Percentiles rank a stretch among this genome's conserved stretches.
phyloP scores from a whole-genome alignment of 1,140 invertebrate genomes.

The Drosophila chauvacae region DNA sequence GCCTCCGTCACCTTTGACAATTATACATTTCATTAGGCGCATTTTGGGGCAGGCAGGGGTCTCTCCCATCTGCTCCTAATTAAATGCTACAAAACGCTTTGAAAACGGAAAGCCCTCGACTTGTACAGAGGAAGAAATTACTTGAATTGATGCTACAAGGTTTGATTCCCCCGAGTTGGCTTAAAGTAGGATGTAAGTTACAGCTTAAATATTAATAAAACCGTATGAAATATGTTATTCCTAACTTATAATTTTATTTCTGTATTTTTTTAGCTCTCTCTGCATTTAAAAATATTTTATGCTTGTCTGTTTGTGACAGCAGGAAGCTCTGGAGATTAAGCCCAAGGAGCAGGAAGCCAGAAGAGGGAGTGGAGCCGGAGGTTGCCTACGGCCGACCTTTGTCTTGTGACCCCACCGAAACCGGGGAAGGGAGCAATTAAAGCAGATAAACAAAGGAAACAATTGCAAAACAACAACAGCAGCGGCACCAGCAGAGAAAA shows the following conservation, averaged over 20 bases:
- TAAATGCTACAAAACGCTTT: conserved; percentile 53
- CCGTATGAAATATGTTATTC: not conserved
- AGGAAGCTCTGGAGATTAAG: conserved; percentile 28
- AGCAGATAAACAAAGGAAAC: conserved; percentile 79
- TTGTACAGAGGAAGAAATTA: conserved; percentile 31
- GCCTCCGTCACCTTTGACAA: conserved; percentile 41
- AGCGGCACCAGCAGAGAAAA: conserved; percentile 5
- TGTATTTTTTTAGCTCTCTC: not conserved
- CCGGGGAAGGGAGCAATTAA: conserved; percentile 58
- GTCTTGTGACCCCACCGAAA: conserved; percentile 24
- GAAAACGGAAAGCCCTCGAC: not conserved
- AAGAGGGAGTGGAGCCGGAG: conserved; percentile 19
- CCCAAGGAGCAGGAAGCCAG: not conserved
- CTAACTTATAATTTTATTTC: not conserved
- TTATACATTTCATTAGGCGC: conserved; percentile 63
- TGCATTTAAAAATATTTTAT: conserved; percentile 24
- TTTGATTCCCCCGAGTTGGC: not conserved
- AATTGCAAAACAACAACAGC: conserved; percentile 65
- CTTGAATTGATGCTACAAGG: rapidly evolving
- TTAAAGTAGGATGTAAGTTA: no score
- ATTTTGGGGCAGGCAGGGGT: conserved; percentile 6
- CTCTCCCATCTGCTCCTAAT: conserved; percentile 29
- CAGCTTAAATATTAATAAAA: not conserved
- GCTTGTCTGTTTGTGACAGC: conserved; percentile 34
- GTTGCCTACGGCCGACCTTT: conserved; percentile 46